Evolutionary conservation across 1,140 invertebrate genomes (phyloP).

Genomic region (Pentalonia nigronervosa): DNA sequence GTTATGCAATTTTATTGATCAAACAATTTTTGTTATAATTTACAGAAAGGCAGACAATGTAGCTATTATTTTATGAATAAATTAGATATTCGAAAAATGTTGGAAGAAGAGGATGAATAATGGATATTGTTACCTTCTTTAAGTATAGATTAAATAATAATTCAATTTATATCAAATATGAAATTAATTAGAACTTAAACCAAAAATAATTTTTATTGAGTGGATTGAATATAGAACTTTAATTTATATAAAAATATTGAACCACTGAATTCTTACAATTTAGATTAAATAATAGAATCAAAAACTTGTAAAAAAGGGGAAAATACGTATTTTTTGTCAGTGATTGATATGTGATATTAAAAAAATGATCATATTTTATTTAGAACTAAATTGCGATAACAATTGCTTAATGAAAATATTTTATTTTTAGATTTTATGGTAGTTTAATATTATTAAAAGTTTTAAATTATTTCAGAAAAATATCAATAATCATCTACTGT

Average conservation of each 20-base stretch:
- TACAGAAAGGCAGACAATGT: slow-evolving; percentile 80
- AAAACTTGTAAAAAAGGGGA: background rate
- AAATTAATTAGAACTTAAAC: background rate
- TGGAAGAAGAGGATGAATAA: slow-evolving; percentile 77
- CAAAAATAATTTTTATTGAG: background rate
- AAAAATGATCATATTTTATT: background rate
- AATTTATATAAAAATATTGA: background rate
- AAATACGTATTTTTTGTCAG: background rate
- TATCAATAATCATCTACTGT: background rate
- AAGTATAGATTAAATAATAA: background rate
- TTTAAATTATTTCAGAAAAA: background rate
- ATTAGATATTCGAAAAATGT: slow-evolving; percentile 81
- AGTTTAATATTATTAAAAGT: background rate
- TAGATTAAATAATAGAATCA: background rate
- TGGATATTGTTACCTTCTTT: slow-evolving; percentile 48
- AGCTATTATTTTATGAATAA: slow-evolving; percentile 94
- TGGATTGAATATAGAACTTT: background rate
- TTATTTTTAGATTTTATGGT: background rate
- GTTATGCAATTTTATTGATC: background rate
- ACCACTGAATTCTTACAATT: background rate
- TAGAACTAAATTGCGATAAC: background rate
- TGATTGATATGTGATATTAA: background rate
- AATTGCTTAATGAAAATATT: background rate
- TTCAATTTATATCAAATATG: background rate
- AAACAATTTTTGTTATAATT: slow-evolving; percentile 59